phyloP scores from a whole-genome alignment of 2,113 vertebrate species.

The Heteronetta atricapilla region DNA sequence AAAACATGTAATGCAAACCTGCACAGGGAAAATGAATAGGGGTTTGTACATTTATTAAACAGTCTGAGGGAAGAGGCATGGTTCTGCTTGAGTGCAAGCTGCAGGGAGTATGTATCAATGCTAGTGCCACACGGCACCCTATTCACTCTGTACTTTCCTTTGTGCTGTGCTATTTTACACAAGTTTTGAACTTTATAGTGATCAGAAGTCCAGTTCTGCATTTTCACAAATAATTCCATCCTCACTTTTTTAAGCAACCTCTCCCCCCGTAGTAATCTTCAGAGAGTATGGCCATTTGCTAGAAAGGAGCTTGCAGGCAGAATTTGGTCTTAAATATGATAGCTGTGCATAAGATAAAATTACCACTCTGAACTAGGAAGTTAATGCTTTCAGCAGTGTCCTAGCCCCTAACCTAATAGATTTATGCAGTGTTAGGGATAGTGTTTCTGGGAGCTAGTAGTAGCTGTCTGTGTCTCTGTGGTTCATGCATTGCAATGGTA shows the following conservation, averaged over 20 bases:
- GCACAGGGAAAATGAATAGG: not conserved
- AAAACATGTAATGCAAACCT: not conserved
- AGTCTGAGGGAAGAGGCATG: not conserved
- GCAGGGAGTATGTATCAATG: not conserved
- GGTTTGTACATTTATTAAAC: not conserved
- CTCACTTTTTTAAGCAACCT: not conserved
- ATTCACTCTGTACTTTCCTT: not conserved
- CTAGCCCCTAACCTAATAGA: not conserved
- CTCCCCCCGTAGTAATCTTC: not conserved
- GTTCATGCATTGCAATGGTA: not conserved
- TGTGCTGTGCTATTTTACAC: not conserved
- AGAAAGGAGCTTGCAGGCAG: not conserved
- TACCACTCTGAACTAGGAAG: not conserved
- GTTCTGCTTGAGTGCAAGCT: not conserved
- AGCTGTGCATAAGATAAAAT: not conserved
- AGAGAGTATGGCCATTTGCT: not conserved
- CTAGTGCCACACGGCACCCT: rapidly evolving
- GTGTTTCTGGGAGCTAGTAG: not conserved
- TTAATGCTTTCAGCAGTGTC: not conserved
- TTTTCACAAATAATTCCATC: not conserved
- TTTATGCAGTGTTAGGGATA: not conserved
- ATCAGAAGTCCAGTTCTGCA: not conserved
- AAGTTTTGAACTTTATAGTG: not conserved
- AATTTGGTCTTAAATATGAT: not conserved
- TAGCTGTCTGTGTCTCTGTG: not conserved